These are phyloP conservation scores for Butastur rufipennis DNA, from an alignment of 2,113 vertebrate species.

Conservation along the genomic window DNA sequence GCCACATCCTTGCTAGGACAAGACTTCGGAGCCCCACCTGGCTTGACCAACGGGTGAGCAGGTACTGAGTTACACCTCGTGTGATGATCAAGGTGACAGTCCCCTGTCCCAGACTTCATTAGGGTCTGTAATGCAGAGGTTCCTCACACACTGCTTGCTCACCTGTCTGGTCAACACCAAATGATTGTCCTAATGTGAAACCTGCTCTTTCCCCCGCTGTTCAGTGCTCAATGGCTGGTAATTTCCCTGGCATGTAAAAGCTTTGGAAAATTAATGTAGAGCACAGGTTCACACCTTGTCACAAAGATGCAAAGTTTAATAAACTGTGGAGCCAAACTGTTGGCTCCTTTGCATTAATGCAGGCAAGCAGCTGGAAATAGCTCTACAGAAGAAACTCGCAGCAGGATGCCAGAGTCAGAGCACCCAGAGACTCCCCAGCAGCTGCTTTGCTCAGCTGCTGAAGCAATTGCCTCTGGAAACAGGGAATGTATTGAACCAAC, in stretches of 20 bases:
- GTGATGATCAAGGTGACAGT: not conserved
- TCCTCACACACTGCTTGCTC: not conserved
- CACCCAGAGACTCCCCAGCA: constrained; percentile 9
- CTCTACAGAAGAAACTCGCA: not conserved
- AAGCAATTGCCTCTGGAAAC: not conserved
- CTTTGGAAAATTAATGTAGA: constrained; percentile 13
- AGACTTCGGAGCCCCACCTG: not conserved
- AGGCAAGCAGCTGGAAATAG: not conserved
- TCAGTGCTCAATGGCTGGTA: not conserved
- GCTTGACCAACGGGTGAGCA: not conserved
- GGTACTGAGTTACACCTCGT: not conserved
- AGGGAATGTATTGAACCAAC: not conserved
- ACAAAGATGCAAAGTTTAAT: constrained; percentile 7
- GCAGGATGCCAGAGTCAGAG: not conserved
- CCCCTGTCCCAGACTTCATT: not conserved
- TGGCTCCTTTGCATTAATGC: not conserved
- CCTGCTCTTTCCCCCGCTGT: not conserved
- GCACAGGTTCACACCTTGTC: constrained; percentile 41
- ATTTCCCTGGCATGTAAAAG: constrained; percentile 29
- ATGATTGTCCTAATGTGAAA: not conserved
- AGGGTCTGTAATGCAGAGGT: not conserved
- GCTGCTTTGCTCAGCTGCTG: constrained; percentile 6
- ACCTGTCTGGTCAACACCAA: not conserved
- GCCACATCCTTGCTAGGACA: not conserved
- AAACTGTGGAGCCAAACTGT: constrained; percentile 25